Evolutionary conservation across 2,113 vertebrate species (phyloP).

Genomic region (Argyrosomus japonicus): DNA sequence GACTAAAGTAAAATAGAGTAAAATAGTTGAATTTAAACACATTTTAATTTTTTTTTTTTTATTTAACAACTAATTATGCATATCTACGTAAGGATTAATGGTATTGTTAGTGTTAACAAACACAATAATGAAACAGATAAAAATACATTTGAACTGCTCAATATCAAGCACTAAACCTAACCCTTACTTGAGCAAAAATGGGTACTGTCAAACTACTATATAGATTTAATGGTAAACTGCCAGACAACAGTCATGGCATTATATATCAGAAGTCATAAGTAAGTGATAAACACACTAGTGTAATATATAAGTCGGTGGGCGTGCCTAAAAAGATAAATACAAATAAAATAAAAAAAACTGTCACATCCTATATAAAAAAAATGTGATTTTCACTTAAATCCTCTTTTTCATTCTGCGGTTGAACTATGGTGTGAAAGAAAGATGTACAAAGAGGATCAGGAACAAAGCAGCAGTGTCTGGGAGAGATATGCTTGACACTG

Average conservation of each 20-base stretch:
- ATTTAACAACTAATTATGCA: too few relatives aligned
- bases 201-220: background rate
- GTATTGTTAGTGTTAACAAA: background rate
- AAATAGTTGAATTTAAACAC: too few relatives aligned
- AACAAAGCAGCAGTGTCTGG: conserved; percentile 65
- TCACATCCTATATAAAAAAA: background rate
- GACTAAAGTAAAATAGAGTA: background rate
- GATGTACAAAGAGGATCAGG: conserved; percentile 73
- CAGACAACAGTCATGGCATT: background rate
- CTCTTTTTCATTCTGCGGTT: background rate
- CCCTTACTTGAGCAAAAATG: background rate
- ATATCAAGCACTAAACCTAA: background rate
- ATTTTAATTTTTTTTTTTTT: too few relatives aligned
- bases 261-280: background rate
- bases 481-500: conserved; percentile 61
- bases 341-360: background rate
- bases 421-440: conserved; percentile 28
- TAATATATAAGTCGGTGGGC: background rate
- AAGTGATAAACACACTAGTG: background rate
- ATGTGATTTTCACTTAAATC: conserved; percentile 38
- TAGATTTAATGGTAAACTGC: background rate
- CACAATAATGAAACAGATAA: background rate
- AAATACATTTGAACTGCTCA: background rate
- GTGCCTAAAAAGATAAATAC: background rate
- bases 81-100: too few relatives aligned